A percentile compares a stretch with the other conserved stretches of the same genome.
Conservation (phyloP, 2,113 vertebrate species). For the Nycticorax nycticorax region DNA sequence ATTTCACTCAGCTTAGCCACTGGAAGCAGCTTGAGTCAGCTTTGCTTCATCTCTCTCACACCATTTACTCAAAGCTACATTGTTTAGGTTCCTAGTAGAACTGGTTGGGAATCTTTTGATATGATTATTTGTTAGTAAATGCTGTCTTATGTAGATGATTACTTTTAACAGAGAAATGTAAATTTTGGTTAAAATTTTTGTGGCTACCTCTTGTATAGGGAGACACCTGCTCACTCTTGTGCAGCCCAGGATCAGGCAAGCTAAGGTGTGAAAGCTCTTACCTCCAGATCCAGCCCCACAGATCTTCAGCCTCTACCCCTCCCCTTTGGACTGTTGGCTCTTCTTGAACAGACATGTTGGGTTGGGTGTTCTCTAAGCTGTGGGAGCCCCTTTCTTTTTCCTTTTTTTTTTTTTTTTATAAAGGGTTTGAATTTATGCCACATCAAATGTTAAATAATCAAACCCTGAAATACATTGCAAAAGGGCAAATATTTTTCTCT, state of each 20-base stretch:
- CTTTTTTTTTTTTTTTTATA: background rate
- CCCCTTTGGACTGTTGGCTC: background rate
- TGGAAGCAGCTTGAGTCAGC: conserved; percentile 20
- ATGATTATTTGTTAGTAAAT: background rate
- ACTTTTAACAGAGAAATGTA: conserved; percentile 17
- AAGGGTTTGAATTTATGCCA: background rate
- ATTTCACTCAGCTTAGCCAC: background rate
- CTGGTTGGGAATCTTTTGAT: conserved; percentile 7
- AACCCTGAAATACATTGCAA: background rate
- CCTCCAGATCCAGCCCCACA: background rate
- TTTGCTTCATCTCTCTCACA: conserved; percentile 1
- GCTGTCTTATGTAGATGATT: background rate
- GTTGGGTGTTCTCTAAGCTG: background rate
- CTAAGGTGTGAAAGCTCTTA: background rate
- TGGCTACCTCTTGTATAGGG: background rate
- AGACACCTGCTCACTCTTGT: background rate
- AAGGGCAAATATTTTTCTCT: background rate
- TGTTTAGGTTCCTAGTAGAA: background rate
- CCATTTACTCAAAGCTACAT: background rate
- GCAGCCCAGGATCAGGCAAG: background rate
- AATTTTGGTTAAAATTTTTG: background rate
- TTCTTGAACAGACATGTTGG: background rate
- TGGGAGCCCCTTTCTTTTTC: background rate
- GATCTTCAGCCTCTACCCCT: background rate
- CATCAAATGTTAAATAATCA: background rate